Conservation (phyloP, 92 coral and sea anemone genomes). For the Bergia sp. region DNA sequence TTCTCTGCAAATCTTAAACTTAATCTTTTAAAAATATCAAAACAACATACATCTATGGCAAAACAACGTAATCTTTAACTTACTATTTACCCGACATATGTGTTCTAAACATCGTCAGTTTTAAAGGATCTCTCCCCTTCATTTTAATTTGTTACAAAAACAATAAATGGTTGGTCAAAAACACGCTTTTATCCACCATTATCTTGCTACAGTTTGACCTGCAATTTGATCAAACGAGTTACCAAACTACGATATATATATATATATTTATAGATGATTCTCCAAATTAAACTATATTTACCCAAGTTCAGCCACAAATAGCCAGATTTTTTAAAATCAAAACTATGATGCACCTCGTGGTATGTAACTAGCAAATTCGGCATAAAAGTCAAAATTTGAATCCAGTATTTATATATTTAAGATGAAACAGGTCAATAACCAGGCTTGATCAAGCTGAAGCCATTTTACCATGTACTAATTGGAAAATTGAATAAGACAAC, state of each 20-base stretch:
- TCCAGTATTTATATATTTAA: not conserved
- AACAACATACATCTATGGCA: not conserved
- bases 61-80: not conserved
- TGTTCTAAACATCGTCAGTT: not conserved
- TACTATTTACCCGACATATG: not conserved
- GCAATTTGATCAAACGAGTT: not conserved
- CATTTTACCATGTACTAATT: too few species aligned
- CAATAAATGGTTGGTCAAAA: not conserved
- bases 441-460: not conserved
- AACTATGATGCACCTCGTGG: not conserved
- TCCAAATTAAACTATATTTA: not conserved
- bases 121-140: not conserved
- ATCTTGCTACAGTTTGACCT: not conserved
- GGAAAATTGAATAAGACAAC: not conserved
- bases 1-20: not conserved
- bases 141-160: not conserved
- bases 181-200: not conserved
- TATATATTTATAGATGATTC: not conserved
- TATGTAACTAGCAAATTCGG: not conserved
- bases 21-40: too few species aligned
- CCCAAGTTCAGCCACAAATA: not conserved
- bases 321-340: not conserved
- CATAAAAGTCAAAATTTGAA: not conserved
- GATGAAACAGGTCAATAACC: not conserved
- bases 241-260: not conserved